Evolutionary conservation across 2,888 invertebrate species (phyloP).

Genomic region (Callimorpha dominula): DNA sequence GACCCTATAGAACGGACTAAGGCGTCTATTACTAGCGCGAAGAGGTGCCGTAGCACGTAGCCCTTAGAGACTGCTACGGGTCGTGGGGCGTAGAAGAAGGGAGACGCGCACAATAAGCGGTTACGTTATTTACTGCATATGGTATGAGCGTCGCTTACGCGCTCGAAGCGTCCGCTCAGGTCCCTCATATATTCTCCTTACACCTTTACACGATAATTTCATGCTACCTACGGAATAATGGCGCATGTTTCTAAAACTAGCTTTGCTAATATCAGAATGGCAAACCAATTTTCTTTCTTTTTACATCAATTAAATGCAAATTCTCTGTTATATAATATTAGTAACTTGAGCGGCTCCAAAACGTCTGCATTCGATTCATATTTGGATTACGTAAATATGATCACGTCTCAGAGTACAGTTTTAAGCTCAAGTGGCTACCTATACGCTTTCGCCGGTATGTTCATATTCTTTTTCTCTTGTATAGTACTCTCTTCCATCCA

Average conservation of each 20-base stretch:
- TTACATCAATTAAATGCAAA: background rate
- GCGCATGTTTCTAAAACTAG: background rate
- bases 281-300: background rate
- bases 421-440: no score
- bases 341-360: no score
- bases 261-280: background rate
- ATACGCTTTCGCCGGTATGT: no score
- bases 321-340: no score
- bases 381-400: no score
- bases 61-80: slow-evolving; percentile 23
- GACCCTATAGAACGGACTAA: slow-evolving; percentile 26
- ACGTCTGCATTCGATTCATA: no score
- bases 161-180: slow-evolving; percentile 21
- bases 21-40: slow-evolving; percentile 20
- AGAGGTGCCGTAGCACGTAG: slow-evolving; percentile 34
- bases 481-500: no score
- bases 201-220: slow-evolving; percentile 16
- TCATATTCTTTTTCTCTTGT: no score
- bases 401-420: no score
- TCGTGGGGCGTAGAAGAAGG: slow-evolving; percentile 27
- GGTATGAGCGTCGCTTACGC: slow-evolving; percentile 34
- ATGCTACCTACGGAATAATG: slow-evolving; percentile 3
- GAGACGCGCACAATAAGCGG: slow-evolving; percentile 40
- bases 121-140: slow-evolving; percentile 50
- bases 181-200: slow-evolving; percentile 12